These are phyloP conservation scores for Protonibea diacanthus DNA, from an alignment of 2,797 vertebrate species.

Conservation along the genomic window DNA sequence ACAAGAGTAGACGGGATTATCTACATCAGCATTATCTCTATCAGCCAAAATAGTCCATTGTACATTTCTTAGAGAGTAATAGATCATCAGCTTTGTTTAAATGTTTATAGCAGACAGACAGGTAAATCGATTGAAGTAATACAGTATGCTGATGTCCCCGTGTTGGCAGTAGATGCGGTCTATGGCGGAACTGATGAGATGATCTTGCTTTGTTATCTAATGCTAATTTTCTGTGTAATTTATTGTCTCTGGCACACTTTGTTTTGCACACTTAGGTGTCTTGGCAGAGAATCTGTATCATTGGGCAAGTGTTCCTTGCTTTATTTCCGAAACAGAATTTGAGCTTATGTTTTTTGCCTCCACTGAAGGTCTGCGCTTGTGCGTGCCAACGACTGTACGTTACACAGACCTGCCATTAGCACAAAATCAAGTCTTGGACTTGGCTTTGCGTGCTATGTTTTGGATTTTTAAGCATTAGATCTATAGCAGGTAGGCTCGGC, in stretches of 20 bases:
- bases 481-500: neutral
- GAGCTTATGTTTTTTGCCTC: slow-evolving; percentile 9
- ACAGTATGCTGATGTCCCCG: slow-evolving; percentile 8
- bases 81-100: slow-evolving; percentile 7
- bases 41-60: slow-evolving; percentile 2
- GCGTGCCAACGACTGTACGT: neutral
- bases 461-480: neutral
- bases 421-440: neutral
- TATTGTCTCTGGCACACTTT: slow-evolving; percentile 30
- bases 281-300: slow-evolving; percentile 24
- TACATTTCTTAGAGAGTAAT: slow-evolving; percentile 18
- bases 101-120: slow-evolving; percentile 3
- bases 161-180: slow-evolving; percentile 24
- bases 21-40: slow-evolving; percentile 37
- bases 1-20: slow-evolving; percentile 38
- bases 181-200: slow-evolving; percentile 30
- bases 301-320: slow-evolving; percentile 12
- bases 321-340: slow-evolving; percentile 18
- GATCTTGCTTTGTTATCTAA: slow-evolving; percentile 44
- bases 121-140: slow-evolving; percentile 11
- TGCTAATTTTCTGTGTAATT: slow-evolving; percentile 45
- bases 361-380: neutral
- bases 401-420: neutral
- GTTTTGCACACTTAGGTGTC: slow-evolving; percentile 22
- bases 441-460: neutral